phyloP scores from a whole-genome alignment of 2,113 vertebrate genomes.

The Mustela nigripes region DNA sequence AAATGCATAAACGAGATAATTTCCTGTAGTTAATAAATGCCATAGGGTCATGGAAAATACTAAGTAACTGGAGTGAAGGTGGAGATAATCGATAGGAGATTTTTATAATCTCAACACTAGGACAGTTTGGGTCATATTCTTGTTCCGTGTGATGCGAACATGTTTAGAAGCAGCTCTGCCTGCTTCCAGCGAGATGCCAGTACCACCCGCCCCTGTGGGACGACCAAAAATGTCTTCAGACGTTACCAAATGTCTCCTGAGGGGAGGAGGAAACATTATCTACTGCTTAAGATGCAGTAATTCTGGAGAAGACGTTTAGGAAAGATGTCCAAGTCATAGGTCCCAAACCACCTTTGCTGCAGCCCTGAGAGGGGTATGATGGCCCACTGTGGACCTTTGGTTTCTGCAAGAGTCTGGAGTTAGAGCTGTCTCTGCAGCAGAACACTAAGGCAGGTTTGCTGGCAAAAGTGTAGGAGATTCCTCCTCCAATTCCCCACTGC shows the following conservation, averaged over 20 bases:
- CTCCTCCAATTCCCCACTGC: background rate
- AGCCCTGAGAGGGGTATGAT: too few relatives aligned
- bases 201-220: background rate
- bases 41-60: background rate
- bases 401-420: background rate
- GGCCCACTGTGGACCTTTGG: background rate
- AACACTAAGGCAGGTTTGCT: background rate
- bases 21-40: background rate
- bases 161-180: background rate
- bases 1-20: background rate
- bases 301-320: background rate
- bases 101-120: background rate
- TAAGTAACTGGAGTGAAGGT: background rate
- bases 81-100: background rate
- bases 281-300: background rate
- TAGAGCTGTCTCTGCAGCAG: background rate
- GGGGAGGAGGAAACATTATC: background rate
- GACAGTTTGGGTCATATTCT: background rate
- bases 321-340: background rate
- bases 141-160: background rate
- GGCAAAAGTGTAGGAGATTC: background rate
- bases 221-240: background rate
- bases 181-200: background rate
- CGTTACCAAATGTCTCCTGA: background rate
- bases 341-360: background rate